These are phyloP conservation scores for Hermaeophaga mercurialis DNA, from an alignment of 2,888 invertebrate genomes.

Conservation along the genomic window DNA sequence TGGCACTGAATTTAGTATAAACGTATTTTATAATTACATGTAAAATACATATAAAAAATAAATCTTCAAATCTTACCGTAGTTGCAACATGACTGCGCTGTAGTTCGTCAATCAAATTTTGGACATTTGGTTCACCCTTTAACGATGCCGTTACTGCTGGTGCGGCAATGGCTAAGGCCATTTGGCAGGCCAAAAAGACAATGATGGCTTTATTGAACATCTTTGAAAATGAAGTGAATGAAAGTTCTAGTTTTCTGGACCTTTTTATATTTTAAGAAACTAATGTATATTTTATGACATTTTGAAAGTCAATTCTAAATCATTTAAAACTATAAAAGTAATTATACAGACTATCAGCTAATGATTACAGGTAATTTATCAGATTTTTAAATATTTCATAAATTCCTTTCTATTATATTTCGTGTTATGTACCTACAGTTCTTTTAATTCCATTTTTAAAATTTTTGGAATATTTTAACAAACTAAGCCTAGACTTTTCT, in stretches of 20 bases:
- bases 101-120: slow-evolving; percentile 1
- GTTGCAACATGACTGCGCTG: neutral
- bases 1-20: too few relatives aligned
- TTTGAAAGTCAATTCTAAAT: neutral
- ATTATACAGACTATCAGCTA: too few relatives aligned
- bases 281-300: slow-evolving; percentile 6
- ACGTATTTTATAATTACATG: too few relatives aligned
- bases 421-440: too few relatives aligned
- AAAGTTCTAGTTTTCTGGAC: neutral
- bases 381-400: too few relatives aligned
- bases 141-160: neutral
- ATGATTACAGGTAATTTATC: too few relatives aligned
- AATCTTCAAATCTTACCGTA: neutral
- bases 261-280: slow-evolving; percentile 4
- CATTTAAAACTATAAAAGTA: too few relatives aligned
- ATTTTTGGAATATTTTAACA: too few relatives aligned
- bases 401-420: too few relatives aligned
- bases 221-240: neutral
- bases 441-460: too few relatives aligned
- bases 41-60: too few relatives aligned
- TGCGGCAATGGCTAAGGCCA: neutral
- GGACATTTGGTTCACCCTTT: neutral
- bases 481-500: too few relatives aligned
- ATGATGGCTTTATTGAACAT: slow-evolving; percentile 1
- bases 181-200: neutral